Evolutionary conservation across 2,797 vertebrate species (phyloP), one percentile per base, ranked within the genome.

Genomic region (Manis javanica): DNA sequence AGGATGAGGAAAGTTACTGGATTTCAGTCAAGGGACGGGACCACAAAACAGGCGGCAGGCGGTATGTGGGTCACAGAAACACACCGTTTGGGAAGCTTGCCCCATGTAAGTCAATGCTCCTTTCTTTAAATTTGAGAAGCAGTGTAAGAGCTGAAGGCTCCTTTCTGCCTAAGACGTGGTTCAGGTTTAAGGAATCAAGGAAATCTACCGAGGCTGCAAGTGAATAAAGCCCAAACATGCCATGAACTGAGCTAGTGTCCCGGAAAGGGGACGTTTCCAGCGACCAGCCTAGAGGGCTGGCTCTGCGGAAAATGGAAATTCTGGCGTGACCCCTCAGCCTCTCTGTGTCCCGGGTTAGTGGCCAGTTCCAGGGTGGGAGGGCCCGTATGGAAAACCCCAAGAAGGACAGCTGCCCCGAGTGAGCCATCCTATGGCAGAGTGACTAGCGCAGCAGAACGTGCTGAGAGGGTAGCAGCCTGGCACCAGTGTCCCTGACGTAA

Each of bases 361-460:
- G 92, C 42, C 72, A 16, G 37, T 13, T 55, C 26, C 34, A 61
- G 14, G 2, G 23, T 7, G 10, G 7, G 21, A 82, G 11, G 53
- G 59, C n/a, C 68, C 64, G 42, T 24, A 82, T 64, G 81, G 92
- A 88, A 93, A 95, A 89, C 87, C 87, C 71, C 42, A 75, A 29
- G 66, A 86, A 2, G 23, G 64, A 90, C 2, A 11, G 86, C 94
- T 69, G 53, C 82, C 75, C 81, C 7, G 39, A 74, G 51, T 39
- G 66, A 88, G 90, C 87, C 66, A 51, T 79, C 53, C 71, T 16
- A 5, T n/a, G 69, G 82, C 92, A 88, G 24, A 81, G 21, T 37
- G 29, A 77, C 16, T 1, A 15, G 37, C 37, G 75, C 81, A 78
- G 90, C 59, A 75, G 31, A 51, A 87, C 57, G 37, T 37, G 64